A percentile compares a stretch with the other conserved stretches of the same genome.
phyloP scores from a whole-genome alignment of 2,888 invertebrate genomes.

The Sesia apiformis region DNA sequence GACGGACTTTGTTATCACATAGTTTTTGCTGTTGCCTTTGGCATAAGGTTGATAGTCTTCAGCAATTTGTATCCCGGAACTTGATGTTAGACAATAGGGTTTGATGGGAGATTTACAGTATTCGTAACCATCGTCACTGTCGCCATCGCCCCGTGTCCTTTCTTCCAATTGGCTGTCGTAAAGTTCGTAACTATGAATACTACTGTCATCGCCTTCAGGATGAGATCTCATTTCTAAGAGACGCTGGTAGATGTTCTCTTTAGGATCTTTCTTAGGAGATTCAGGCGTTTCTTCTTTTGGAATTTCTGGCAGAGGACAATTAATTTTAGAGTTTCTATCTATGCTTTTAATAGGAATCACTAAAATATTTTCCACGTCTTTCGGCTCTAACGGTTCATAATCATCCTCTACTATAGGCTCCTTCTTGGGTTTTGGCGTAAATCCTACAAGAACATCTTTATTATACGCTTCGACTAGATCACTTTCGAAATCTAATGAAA shows the following conservation, averaged over 20 bases:
- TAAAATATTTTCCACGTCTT: conserved; percentile 39
- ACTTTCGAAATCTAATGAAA: conserved; percentile 52
- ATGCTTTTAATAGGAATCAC: conserved; percentile 45
- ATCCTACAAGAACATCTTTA: conserved; percentile 53
- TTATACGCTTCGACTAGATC: conserved; percentile 62
- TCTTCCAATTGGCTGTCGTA: conserved; percentile 58
- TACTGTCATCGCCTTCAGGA: conserved; percentile 64
- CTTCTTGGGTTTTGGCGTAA: conserved; percentile 39
- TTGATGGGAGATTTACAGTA: conserved; percentile 64
- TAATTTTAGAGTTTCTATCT: conserved; percentile 53
- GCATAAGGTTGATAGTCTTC: conserved; percentile 61
- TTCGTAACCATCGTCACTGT: conserved; percentile 68
- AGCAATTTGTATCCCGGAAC: conserved; percentile 65
- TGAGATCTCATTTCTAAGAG: conserved; percentile 63
- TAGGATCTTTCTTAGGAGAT: conserved; percentile 12
- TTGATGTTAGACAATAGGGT: conserved; percentile 57
- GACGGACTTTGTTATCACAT: conserved; percentile 55
- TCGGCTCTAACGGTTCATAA: conserved; percentile 61
- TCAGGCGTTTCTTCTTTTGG: conserved; percentile 32
- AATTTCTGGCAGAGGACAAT: conserved; percentile 67
- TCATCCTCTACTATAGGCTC: conserved; percentile 47
- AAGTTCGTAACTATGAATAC: conserved; percentile 70
- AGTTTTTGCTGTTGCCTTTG: conserved; percentile 43
- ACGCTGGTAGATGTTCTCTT: conserved; percentile 63
- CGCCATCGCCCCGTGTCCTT: conserved; percentile 59